A percentile compares a stretch with the other conserved stretches of the same genome.
Evolutionary conservation across 2,113 vertebrate genomes (phyloP).

Genomic region (Bostrychus sinensis): DNA sequence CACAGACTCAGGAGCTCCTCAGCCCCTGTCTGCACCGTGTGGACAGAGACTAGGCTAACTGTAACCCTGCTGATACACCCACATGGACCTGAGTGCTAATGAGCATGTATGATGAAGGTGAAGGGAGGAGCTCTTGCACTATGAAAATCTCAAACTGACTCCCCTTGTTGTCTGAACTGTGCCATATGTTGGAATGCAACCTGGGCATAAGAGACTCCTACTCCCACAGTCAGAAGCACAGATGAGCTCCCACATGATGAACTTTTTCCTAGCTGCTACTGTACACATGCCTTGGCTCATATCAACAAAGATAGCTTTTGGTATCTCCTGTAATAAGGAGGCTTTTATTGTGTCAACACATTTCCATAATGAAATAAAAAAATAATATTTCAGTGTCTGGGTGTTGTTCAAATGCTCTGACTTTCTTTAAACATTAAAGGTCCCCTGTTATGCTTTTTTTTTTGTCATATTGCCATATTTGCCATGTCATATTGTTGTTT

Average conservation of each 20-base stretch:
- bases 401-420: no score
- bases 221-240: constrained; percentile 24
- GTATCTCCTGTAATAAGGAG: constrained; percentile 36
- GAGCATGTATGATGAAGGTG: constrained; percentile 1
- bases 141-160: constrained; percentile 48
- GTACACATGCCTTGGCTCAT: constrained; percentile 18
- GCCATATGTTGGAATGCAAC: constrained; percentile 67
- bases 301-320: constrained; percentile 10
- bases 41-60: neutral
- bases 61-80: neutral
- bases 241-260: constrained; percentile 45
- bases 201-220: constrained; percentile 33
- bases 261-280: constrained; percentile 12
- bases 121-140: constrained; percentile 31
- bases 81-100: neutral
- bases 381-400: no score
- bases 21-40: neutral
- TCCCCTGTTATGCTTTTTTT: no score
- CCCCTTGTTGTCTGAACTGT: constrained; percentile 68
- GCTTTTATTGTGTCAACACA: constrained; percentile 14
- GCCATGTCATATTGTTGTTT: no score
- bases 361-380: neutral
- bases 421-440: no score
- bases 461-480: no score
- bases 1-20: constrained; percentile 49